phyloP scores from a whole-genome alignment of 1,140 invertebrate genomes.

The Neodiprion pinetum region DNA sequence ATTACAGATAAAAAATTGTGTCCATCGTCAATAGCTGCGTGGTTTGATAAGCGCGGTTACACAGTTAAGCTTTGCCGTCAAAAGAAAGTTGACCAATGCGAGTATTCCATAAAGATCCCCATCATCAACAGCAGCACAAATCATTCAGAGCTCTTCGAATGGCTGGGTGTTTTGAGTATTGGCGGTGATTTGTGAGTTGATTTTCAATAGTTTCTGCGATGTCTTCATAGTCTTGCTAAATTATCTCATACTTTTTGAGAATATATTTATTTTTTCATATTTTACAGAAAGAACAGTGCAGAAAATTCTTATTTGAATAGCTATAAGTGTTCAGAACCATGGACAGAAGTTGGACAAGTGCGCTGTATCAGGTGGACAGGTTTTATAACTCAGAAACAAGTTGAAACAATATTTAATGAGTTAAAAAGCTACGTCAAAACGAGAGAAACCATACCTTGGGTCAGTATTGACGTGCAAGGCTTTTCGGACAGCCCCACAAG shows the following conservation, averaged over 20 bases:
- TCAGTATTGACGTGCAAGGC: conserved; percentile 63
- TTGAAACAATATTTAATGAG: conserved; percentile 51
- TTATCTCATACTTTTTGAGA: neutral
- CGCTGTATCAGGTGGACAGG: conserved; percentile 60
- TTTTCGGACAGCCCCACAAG: conserved; percentile 63
- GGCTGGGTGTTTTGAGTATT: conserved; percentile 63
- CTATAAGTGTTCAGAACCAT: conserved; percentile 50
- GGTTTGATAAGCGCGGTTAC: conserved; percentile 60
- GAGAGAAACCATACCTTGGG: conserved; percentile 53
- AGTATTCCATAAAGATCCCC: conserved; percentile 56
- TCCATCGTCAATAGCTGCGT: conserved; percentile 68
- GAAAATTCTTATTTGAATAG: conserved; percentile 50
- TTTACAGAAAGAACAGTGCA: conserved; percentile 36
- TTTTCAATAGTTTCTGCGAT: neutral
- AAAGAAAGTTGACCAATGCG: conserved; percentile 40
- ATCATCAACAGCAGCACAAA: conserved; percentile 37
- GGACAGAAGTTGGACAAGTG: conserved; percentile 45
- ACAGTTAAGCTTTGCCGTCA: conserved; percentile 57
- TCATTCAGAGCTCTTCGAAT: conserved; percentile 61
- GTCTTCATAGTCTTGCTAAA: neutral
- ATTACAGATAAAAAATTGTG: conserved; percentile 60
- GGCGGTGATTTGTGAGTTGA: conserved; percentile 55
- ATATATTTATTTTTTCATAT: conserved; percentile 9
- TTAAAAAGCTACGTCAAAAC: conserved; percentile 45
- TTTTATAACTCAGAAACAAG: conserved; percentile 57